phyloP scores from a whole-genome alignment of 2,113 vertebrate species.

The Corydoras maculifer region DNA sequence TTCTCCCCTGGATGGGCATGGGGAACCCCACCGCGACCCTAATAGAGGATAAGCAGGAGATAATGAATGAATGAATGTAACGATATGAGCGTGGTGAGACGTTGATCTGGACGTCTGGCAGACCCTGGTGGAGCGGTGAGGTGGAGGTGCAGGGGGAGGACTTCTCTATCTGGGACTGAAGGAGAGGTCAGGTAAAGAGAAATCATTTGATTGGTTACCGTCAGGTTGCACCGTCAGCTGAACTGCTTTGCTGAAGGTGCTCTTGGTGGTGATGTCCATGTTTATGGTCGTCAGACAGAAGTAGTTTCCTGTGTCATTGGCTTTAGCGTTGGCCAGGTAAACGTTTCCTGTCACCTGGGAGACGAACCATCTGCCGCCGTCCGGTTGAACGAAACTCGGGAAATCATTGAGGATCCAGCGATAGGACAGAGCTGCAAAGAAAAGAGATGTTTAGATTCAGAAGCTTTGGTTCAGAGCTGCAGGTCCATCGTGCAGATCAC shows the following conservation, averaged over 20 bases:
- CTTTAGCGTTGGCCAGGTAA: constrained; percentile 82
- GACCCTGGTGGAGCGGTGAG: no score
- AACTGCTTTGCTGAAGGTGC: constrained; percentile 88
- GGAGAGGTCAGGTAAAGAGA: no score
- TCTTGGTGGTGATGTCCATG: constrained; percentile 90
- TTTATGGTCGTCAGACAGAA: constrained; percentile 91
- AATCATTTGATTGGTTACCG: constrained; percentile 61
- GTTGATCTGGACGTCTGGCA: no score
- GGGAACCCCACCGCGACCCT: no score
- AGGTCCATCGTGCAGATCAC: constrained; percentile 49
- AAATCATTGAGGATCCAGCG: constrained; percentile 93
- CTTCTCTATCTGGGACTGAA: no score
- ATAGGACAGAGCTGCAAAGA: constrained; percentile 77
- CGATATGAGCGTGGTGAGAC: no score
- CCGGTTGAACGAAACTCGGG: constrained; percentile 81
- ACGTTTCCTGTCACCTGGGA: constrained; percentile 93
- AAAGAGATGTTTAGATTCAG: neutral
- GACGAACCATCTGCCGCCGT: constrained; percentile 78
- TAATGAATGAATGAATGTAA: no score
- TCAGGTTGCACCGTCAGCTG: constrained; percentile 78
- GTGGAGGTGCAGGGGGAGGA: neutral
- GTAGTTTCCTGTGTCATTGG: constrained; percentile 82
- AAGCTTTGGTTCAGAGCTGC: neutral
- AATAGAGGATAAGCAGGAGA: no score
- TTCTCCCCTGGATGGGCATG: no score